Evolutionary conservation across 1,140 invertebrate species (phyloP), one percentile per base, ranked within the genome.

Genomic region (Liolophura sinensis): DNA sequence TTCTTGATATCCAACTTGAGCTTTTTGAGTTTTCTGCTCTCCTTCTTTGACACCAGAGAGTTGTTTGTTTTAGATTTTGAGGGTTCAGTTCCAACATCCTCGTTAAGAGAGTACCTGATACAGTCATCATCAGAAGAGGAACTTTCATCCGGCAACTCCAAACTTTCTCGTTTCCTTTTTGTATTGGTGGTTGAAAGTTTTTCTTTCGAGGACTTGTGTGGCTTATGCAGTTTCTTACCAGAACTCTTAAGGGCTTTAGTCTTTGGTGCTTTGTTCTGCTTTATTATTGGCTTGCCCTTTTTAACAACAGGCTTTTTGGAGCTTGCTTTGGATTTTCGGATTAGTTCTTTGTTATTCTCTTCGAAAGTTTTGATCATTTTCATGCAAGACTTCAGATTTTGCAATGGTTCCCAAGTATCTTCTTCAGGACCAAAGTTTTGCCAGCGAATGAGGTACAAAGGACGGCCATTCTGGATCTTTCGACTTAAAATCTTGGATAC

Each of bases 401-500:
- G 51, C 1, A 67, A 49, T 1, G 78, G 78, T 62, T 80, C 78
- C 78, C 78, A 80, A 25, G 78, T 75, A 61, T 78, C 73, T 65
- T 70, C 75, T 5, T 74, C 66, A 25, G 67, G 48, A 12, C 40
- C 54, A 48, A 74, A 80, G 20, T 70, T 72, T 64, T 78, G 76
- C 77, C 78, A 79, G 49, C 70, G 63, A 11, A 80, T 68, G 12
- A 78, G 65, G 60, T 78, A 79, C 46, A 40, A 5, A 40, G 31
- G 31, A 40, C 31, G 31, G 31, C 31, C 31, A 40, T 40, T 40
- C 9, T 40, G 31, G 31, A 63, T 58, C 48, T 64, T 58, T 51
- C 71, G 73, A 7, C 70, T 65, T 24, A 79, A 47, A 20, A 77
- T 59, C 22, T 65, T 63, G 57, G 76, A 69, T 22, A 79, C 78